Percentiles rank a stretch among this genome's conserved stretches.
Evolutionary conservation across 2,797 vertebrate genomes (phyloP).

Genomic region (Syncerus caffer): DNA sequence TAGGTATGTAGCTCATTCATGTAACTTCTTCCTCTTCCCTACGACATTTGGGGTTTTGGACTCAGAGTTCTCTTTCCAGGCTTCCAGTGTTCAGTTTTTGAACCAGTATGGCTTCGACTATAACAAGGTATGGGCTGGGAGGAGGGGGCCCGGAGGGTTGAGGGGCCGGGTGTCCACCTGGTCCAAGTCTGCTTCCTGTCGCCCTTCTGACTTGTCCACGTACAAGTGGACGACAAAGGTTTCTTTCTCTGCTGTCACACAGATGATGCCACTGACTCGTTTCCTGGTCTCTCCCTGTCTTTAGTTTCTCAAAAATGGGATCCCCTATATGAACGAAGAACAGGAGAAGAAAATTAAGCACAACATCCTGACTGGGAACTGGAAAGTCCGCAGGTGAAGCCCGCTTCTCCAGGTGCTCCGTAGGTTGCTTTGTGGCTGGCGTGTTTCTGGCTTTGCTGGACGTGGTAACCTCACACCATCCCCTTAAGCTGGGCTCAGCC

Average conservation of each 20-base stretch:
- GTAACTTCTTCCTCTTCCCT: slow-evolving; percentile 85
- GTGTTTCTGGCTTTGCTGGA: not conserved
- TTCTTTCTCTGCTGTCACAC: not conserved
- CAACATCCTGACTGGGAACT: slow-evolving; percentile 70
- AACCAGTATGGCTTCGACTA: slow-evolving; percentile 84
- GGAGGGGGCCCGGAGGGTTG: fast-evolving
- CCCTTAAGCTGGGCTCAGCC: fast-evolving
- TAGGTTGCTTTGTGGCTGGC: not conserved
- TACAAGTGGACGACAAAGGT: fast-evolving
- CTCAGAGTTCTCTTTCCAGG: slow-evolving; percentile 80
- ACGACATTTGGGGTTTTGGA: slow-evolving; percentile 78
- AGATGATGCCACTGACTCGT: not conserved
- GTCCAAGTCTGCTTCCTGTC: fast-evolving
- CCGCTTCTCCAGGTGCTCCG: fast-evolving
- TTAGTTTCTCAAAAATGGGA: slow-evolving; percentile 84
- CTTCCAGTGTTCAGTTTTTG: slow-evolving; percentile 82
- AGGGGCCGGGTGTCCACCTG: not conserved
- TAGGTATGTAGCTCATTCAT: slow-evolving; percentile 83
- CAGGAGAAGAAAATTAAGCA: slow-evolving; percentile 80
- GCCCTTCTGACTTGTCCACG: fast-evolving
- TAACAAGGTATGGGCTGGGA: slow-evolving; percentile 78
- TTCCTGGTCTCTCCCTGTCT: not conserved
- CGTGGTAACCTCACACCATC: fast-evolving
- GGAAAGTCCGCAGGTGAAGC: slow-evolving; percentile 75
- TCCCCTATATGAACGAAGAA: slow-evolving; percentile 83